Conservation (phyloP, 2,113 vertebrate genomes). For the Lampris incognitus region DNA sequence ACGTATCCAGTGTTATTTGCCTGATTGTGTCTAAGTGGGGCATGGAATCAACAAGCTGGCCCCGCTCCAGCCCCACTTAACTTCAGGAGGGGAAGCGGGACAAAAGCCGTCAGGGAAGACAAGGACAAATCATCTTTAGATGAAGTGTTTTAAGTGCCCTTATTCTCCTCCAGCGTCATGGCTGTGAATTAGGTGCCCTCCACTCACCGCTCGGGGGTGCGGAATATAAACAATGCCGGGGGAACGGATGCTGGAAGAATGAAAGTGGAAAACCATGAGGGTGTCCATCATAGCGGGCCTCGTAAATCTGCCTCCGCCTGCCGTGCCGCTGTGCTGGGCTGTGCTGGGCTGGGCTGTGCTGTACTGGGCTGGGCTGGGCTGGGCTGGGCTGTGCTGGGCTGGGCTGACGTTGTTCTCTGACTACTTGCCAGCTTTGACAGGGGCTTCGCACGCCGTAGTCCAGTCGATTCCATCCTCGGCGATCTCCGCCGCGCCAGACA, state of each 20-base stretch:
- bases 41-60: slow-evolving; percentile 70
- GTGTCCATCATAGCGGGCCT: slow-evolving; percentile 68
- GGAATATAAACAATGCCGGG: slow-evolving; percentile 73
- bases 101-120: slow-evolving; percentile 78
- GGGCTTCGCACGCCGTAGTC: slow-evolving; percentile 48
- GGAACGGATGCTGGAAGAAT: slow-evolving; percentile 68
- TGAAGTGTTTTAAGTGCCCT: slow-evolving; percentile 82
- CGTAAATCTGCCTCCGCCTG: slow-evolving; percentile 67
- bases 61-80: slow-evolving; percentile 78
- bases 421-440: slow-evolving; percentile 67
- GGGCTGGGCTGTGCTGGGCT: slow-evolving; percentile 14
- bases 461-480: slow-evolving; percentile 38
- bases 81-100: slow-evolving; percentile 69
- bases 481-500: slow-evolving; percentile 39
- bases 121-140: slow-evolving; percentile 84
- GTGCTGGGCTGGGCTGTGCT: neutral
- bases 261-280: slow-evolving; percentile 81
- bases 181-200: slow-evolving; percentile 78
- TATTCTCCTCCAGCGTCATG: slow-evolving; percentile 71
- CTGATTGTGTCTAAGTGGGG: slow-evolving; percentile 77
- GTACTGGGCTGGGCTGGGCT: no score
- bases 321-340: slow-evolving; percentile 39
- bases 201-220: slow-evolving; percentile 54
- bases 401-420: slow-evolving; percentile 58
- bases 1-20: slow-evolving; percentile 61